Base-by-base conservation (phyloP, 2,113 vertebrate genomes). In the Perca schrenkii region DNA sequence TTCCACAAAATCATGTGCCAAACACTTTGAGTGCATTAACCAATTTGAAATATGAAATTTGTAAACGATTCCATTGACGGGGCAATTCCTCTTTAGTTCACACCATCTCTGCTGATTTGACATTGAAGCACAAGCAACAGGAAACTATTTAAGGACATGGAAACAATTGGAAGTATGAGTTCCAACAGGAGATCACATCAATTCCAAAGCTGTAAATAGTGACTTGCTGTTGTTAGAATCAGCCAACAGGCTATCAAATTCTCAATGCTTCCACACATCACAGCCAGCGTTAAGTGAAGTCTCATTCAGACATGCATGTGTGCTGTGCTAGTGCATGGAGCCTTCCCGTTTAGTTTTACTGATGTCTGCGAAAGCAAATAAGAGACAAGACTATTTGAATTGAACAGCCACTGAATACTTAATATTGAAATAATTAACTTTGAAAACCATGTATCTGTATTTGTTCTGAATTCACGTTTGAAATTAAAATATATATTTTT, bases 191-290 rank as follows among this genome's bases (percentile, higher is more conserved):
- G 31, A 72, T 77, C 76, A 50, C 34, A 67, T 77, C 25, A 47
- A 15, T 70, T 52, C 21, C 49, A 36, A 12, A 46, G 58, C 70
- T 81, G 36, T 69, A 85, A 91, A 86, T 83, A 86, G 71, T 25
- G 22, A 49, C 28, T 67, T 22, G 34, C 46, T 56, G 71, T 63
- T 43, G 62, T 58, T 36, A 6, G 43, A 76, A 76, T 63, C 28
- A 56, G 49, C 80, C 64, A 72, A 74, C 66, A 82, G 78, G 62
- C 56, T 57, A 49, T 74, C 78, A 78, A 52, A 54, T 61, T 79
- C n/a, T 36, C 3, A 56, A 65, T 47, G 58, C 34, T 62, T 40
- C 12, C 34, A 62, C 25, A 77, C 21, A 78, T 54, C 46, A 46
- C 1, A 8, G 52, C 31, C 40, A 22, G 47, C 36, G 74, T 36